Conservation (phyloP, 92 coral and sea anemone genomes). For the Parazoanthus swiftii region DNA sequence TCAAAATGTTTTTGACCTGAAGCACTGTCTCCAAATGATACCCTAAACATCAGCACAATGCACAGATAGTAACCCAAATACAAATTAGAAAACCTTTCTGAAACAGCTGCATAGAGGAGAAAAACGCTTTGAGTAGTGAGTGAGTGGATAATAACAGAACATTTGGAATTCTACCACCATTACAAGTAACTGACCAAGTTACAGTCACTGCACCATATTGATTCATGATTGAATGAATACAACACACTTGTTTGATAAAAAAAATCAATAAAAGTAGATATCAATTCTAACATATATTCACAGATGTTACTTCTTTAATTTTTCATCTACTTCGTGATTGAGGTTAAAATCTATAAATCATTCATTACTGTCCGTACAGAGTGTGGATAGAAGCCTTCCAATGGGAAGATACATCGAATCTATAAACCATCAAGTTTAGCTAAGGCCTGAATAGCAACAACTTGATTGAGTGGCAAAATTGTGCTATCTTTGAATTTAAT, state of each 20-base stretch:
- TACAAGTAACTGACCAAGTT: too few relatives aligned
- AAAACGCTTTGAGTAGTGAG: too few relatives aligned
- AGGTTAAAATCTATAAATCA: slow-evolving; percentile 4
- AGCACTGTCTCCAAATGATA: too few relatives aligned
- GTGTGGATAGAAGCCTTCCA: background rate
- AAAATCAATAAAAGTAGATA: background rate
- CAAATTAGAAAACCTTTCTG: too few relatives aligned
- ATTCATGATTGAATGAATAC: background rate
- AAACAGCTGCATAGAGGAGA: too few relatives aligned
- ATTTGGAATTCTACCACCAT: too few relatives aligned
- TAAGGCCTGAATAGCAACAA: background rate
- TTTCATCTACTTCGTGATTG: slow-evolving; percentile 21
- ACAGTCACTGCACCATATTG: too few relatives aligned
- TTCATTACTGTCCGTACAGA: background rate
- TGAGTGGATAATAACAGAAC: too few relatives aligned
- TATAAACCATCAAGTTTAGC: background rate
- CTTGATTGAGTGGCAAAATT: background rate
- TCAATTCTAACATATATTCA: background rate
- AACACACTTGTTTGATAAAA: background rate
- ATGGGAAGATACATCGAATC: background rate
- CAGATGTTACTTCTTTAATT: background rate
- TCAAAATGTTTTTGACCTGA: too few relatives aligned
- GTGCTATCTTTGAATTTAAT: too few relatives aligned
- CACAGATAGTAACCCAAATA: too few relatives aligned
- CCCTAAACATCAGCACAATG: too few relatives aligned